Evolutionary conservation across 2,888 invertebrate species (phyloP), one percentile per base, ranked within the genome.

Genomic region (Noctua comes): DNA sequence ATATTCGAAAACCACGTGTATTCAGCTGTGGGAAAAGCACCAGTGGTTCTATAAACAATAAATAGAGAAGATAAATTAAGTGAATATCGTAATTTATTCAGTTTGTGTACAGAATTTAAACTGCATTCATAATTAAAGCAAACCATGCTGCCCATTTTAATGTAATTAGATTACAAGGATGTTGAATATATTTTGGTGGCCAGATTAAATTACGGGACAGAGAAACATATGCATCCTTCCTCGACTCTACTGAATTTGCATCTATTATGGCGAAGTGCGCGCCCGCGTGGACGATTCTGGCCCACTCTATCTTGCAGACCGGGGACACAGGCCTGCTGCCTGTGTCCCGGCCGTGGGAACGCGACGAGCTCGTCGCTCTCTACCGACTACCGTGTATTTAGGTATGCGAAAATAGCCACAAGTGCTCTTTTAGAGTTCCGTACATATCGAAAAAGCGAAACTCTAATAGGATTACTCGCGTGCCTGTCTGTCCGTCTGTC

Each of bases 121-220:
- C 43, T 54, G 48, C 68, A 73, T n/a, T 43, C 43, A 54, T 31
- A 48, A 46, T 57, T n/a, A 36, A 59, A 82, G 18, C 27, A 64
- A 40, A 83, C n/a, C 40, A 36, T 68, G 54, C 57, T 31, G 31
- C 21, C 36, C 40, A 64, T 82, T 82, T 59, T 24, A 69, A 83
- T 83, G 54, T 72, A 71, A 81, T 83, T 51, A 16, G 16, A 77
- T 81, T 69, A 72, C 10, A n/a, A 36, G 64, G 43, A 46, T 64
- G 57, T 51, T 82, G 68, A 77, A 62, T 71, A 68, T 4, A 62
- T 82, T 70, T 82, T 59, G 51, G 46, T 43, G 77, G 80, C 57
- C 62, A 64, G 77, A 81, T 72, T 72, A 40, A 77, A 77, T 81
- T 51, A 68, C 40, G n/a, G 48, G 68, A 31, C 31, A 27, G 16